phyloP scores from a whole-genome alignment of 2,888 invertebrate genomes.

The Gandaritis pyraliata region DNA sequence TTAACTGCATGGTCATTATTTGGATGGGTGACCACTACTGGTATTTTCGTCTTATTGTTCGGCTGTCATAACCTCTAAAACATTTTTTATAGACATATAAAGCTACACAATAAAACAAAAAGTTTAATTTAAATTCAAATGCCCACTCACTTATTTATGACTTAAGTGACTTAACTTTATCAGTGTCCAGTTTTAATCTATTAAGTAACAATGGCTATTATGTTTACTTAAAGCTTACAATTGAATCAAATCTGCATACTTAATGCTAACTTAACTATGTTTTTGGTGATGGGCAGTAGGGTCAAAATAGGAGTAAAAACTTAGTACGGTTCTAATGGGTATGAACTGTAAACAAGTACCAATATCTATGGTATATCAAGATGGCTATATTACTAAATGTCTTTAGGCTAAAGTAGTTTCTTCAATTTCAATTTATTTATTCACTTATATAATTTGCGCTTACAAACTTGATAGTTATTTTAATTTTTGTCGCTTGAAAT shows the following conservation, averaged over 20 bases:
- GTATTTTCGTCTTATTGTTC: too few relatives aligned
- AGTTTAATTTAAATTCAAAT: conserved; percentile 12
- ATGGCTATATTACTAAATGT: too few relatives aligned
- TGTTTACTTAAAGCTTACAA: conserved; percentile 53
- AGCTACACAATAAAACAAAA: neutral
- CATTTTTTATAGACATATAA: too few relatives aligned
- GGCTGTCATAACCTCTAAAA: too few relatives aligned
- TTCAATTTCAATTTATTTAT: too few relatives aligned
- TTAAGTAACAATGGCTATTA: conserved; percentile 39
- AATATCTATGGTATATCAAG: neutral
- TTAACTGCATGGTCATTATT: too few relatives aligned
- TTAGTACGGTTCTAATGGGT: neutral
- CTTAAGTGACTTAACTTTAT: conserved; percentile 20
- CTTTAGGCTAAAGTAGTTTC: too few relatives aligned
- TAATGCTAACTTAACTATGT: conserved; percentile 67
- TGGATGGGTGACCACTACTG: too few relatives aligned
- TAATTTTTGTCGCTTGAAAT: too few relatives aligned
- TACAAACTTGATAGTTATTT: too few relatives aligned
- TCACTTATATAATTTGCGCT: too few relatives aligned
- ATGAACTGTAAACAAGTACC: conserved; percentile 13
- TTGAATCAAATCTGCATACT: conserved; percentile 74
- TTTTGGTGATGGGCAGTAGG: conserved; percentile 61
- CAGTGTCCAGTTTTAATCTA: conserved; percentile 49
- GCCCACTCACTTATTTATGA: conserved; percentile 12
- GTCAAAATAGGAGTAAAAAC: conserved; percentile 7